A percentile compares a stretch with the other conserved stretches of the same genome.
phyloP scores from a whole-genome alignment of 2,797 vertebrate species.

The Hippopotamyrus pictus region DNA sequence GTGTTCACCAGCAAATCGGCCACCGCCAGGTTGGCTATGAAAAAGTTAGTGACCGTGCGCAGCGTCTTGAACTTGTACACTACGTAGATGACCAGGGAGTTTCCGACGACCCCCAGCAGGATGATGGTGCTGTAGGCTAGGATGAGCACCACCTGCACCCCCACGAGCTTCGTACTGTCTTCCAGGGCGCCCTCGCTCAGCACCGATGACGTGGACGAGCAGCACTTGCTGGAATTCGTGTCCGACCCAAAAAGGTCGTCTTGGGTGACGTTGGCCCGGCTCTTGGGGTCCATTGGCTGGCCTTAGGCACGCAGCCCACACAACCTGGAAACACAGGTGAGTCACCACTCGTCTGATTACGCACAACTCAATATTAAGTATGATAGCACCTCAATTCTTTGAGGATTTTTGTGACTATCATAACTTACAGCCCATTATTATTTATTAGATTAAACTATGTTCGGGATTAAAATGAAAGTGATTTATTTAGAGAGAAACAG shows the following conservation, averaged over 20 bases:
- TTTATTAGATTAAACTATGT: background rate
- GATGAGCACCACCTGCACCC: conserved; percentile 80
- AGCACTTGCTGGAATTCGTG: background rate
- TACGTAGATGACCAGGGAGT: conserved; percentile 88
- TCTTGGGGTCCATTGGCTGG: conserved; percentile 54
- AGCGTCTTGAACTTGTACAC: conserved; percentile 88
- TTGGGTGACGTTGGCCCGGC: conserved; percentile 42
- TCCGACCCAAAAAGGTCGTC: conserved; percentile 30
- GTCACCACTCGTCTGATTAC: background rate
- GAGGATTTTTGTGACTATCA: background rate
- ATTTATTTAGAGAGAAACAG: background rate
- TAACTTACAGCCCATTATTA: background rate
- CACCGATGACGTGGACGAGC: background rate
- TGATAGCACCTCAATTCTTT: background rate
- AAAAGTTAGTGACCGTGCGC: conserved; percentile 91
- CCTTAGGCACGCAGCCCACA: background rate
- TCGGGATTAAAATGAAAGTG: background rate
- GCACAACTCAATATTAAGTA: background rate
- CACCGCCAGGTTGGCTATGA: conserved; percentile 88
- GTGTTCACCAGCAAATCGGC: conserved; percentile 88
- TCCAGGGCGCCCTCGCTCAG: conserved; percentile 32
- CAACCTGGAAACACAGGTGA: background rate
- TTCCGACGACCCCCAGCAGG: conserved; percentile 81
- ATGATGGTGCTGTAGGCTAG: conserved; percentile 89
- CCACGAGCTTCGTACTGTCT: conserved; percentile 79